Base-by-base conservation (phyloP, 2,113 vertebrate species). In the Poicephalus meyeri region DNA sequence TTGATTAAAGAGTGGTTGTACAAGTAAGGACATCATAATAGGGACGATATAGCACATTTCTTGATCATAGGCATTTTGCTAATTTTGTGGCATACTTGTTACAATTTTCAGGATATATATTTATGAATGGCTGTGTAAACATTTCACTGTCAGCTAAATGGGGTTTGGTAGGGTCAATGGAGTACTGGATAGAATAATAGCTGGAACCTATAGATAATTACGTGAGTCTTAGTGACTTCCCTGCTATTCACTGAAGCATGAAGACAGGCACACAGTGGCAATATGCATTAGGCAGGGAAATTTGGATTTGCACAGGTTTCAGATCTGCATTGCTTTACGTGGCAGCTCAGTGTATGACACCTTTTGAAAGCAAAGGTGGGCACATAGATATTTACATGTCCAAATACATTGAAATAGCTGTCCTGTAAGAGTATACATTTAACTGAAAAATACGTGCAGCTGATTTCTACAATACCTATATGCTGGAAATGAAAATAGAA, bases 141-240 rank as follows among this genome's bases (percentile, higher is more conserved):
- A 84, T 86, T 92, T 79, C 2, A 1, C 28, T 94, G 88, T 68
- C 69, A 72, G 8, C n/a, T 95, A 63, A 92, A 86, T 3, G 5
- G 14, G 49, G 42, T 84, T 85, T 96, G 93, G 25, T 88, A 92
- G 70, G 60, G 73, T 96, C 91, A 79, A 9, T 50, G 79, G 80
- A 79, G 24, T 71, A 33, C 65, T 84, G 86, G 80, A 72, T 80
- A 31, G 39, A 33, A 37, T 89, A 92, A 91, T 87, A 64, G 56
- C 73, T 95, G 93, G 60, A 88, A 84, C 80, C 84, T 92, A 26
- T 25, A 76, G 53, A 44, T 91, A 93, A 84, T 95, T 90, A 68
- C 39, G 49, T 84, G 68, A 82, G 63, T 79, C 37, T 81, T 49
- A 64, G 73, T 65, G 88, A 79, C 70, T 85, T 93, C 65, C 52